Conservation (phyloP, 1,140 invertebrate species). For the Physella acuta region DNA sequence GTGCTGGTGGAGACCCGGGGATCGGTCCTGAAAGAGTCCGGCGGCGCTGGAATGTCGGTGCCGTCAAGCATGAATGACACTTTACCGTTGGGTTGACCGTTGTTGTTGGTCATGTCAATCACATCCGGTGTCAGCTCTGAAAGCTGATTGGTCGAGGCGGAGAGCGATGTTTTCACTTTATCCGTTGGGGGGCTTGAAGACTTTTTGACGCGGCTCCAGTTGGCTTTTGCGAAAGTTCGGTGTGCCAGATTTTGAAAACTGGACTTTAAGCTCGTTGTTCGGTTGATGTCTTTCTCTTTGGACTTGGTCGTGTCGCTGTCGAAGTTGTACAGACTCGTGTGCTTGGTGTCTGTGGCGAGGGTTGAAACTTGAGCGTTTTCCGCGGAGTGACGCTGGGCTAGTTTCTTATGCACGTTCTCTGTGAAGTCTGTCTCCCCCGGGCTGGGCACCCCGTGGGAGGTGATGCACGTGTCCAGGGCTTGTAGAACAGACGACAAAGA, state of each 20-base stretch:
- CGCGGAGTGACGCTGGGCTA: neutral
- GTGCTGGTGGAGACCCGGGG: neutral
- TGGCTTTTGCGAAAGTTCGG: conserved; percentile 29
- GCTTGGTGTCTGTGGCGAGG: neutral
- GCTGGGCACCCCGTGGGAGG: neutral
- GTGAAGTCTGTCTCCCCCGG: neutral
- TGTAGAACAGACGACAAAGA: conserved; percentile 9
- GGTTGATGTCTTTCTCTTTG: conserved; percentile 20
- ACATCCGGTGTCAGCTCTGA: conserved; percentile 18
- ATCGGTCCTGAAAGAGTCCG: neutral
- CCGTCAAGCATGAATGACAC: neutral
- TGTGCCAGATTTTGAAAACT: conserved; percentile 31
- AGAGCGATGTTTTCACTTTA: neutral
- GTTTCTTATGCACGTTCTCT: neutral
- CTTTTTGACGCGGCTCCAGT: conserved; percentile 26
- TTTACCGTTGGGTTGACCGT: neutral
- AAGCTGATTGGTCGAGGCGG: neutral
- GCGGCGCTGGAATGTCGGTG: neutral
- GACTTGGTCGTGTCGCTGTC: neutral
- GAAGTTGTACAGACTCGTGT: neutral
- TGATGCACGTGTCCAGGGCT: neutral
- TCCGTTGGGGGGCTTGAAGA: neutral
- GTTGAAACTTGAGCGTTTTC: neutral
- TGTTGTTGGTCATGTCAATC: conserved; percentile 24
- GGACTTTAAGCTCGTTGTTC: conserved; percentile 39